Evolutionary conservation across 2,113 vertebrate genomes (phyloP).

Genomic region (Psittacula cyanocephala): DNA sequence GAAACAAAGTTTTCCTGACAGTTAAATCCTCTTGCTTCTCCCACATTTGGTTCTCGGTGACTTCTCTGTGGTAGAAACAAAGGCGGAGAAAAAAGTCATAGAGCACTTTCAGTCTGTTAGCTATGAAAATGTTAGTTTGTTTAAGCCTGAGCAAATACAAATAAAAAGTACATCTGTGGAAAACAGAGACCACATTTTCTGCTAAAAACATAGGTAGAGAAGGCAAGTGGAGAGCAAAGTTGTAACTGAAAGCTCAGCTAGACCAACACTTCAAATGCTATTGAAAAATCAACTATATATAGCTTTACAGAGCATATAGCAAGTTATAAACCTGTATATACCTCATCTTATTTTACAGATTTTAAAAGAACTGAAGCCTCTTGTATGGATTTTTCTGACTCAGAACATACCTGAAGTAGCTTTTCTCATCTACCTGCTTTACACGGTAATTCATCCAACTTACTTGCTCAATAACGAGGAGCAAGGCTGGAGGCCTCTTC

Average conservation of each 20-base stretch:
- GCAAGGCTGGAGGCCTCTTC: background rate
- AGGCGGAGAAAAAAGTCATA: background rate
- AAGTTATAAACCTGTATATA: background rate
- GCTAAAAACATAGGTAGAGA: background rate
- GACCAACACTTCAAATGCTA: background rate
- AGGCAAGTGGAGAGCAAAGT: background rate
- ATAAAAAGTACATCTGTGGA: background rate
- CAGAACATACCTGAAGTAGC: conserved; percentile 79
- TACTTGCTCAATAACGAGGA: background rate
- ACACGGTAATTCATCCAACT: conserved; percentile 66
- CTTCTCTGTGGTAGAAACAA: background rate
- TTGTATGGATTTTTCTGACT: conserved; percentile 79
- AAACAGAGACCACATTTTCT: background rate
- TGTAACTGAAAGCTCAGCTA: background rate
- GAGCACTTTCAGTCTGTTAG: background rate
- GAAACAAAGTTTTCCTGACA: background rate
- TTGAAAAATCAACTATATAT: background rate
- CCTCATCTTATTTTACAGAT: conserved; percentile 66
- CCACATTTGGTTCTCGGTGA: background rate
- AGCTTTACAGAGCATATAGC: background rate
- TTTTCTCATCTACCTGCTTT: conserved; percentile 81
- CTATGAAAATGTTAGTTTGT: background rate
- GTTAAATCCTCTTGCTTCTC: background rate
- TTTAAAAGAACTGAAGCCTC: conserved; percentile 75
- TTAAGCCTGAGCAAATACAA: background rate